Evolutionary conservation across 2,797 vertebrate genomes (phyloP).

Genomic region (Microctenopoma stevenorrisi): DNA sequence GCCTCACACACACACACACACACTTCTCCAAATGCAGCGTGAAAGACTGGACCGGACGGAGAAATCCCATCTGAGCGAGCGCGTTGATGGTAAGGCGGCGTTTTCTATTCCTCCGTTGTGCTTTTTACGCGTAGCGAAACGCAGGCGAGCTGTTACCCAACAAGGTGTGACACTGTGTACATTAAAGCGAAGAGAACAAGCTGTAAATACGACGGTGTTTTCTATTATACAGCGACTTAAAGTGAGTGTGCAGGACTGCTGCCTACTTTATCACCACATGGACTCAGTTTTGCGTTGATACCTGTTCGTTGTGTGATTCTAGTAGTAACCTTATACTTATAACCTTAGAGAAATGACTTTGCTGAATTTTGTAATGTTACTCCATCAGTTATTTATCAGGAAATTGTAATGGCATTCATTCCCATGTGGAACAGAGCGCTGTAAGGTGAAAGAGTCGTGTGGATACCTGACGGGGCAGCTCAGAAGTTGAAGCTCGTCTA

Average conservation of each 20-base stretch:
- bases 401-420: neutral
- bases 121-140: slow-evolving; percentile 27
- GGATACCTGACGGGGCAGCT: neutral
- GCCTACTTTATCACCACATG: slow-evolving; percentile 3
- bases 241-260: slow-evolving; percentile 18
- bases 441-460: neutral
- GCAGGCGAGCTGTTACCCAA: neutral
- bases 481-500: neutral
- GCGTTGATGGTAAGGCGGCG: slow-evolving; percentile 58
- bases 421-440: neutral
- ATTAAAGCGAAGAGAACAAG: neutral
- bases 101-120: slow-evolving; percentile 2
- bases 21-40: slow-evolving; percentile 36
- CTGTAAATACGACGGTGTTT: neutral
- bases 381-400: neutral
- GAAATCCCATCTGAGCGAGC: slow-evolving; percentile 24
- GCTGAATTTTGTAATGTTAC: neutral
- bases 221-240: slow-evolving; percentile 8
- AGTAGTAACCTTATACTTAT: neutral
- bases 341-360: neutral
- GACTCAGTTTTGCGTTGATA: neutral
- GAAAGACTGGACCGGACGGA: slow-evolving; percentile 29
- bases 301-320: neutral
- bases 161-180: neutral
- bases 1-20: slow-evolving; percentile 6